Base-by-base conservation (phyloP, 2,113 vertebrate genomes). In the Barnardius zonarius region DNA sequence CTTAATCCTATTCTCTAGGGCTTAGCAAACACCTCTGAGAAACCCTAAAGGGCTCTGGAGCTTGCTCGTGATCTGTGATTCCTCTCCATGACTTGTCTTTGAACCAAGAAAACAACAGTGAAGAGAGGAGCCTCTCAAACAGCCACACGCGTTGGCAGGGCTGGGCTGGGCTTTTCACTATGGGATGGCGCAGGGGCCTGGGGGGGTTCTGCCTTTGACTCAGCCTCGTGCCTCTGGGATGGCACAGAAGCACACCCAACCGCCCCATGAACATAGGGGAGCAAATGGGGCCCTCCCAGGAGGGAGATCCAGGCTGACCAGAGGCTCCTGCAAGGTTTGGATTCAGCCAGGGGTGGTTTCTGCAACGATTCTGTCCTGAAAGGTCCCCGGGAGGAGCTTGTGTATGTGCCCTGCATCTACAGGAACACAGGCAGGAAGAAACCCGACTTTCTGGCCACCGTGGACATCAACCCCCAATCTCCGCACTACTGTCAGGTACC, bases 331-430 rank as follows among this genome's bases (percentile, higher is more conserved):
- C 8, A 2, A 10, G 61, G 35, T 2, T 41, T 70, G 33, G 23
- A 3, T 19, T 20, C 37, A 22, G 10, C 11, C n/a, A 3, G 1
- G 4, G 7, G 5, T 9, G 64, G 14, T 30, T 66, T 30, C 6
- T 54, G 46, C 57, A 5, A 46, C 1, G 3, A 73, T 76, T 66
- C 63, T 54, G 7, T 57, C 43, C 23, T 5, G 13, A 16, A 73
- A 99, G 99, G 99, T 39, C 98, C 98, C 20, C 96, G 98, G 54
- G 99, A 99, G 95, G 89, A 99, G 97, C 98, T 99, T 1, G 83
- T 99, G 44, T 99, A 99, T 39, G 67, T 99, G 70, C 99, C 99
- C 37, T 99, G 99, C 67, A 98, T 99, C 96, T 99, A 99, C 95
- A 97, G 99, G 55, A 99, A 98, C 97, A 99, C 99, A 0, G 97